phyloP scores from a whole-genome alignment of 1,140 invertebrate genomes.

The Galleria mellonella region DNA sequence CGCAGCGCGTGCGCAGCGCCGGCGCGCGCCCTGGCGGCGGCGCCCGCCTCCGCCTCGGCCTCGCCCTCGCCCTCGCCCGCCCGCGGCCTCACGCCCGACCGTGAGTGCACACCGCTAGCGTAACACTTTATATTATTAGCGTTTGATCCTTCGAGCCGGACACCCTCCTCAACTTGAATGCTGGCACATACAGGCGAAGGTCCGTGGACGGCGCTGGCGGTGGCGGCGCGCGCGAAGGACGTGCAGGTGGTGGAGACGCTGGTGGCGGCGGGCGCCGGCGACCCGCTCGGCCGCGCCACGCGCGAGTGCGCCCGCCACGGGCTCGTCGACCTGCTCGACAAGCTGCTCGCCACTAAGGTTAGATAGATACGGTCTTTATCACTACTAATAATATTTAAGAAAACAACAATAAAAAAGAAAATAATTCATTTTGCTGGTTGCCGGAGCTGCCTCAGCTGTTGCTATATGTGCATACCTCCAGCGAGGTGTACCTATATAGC shows the following conservation, averaged over 20 bases:
- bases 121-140: too few species aligned
- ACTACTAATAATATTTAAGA: too few species aligned
- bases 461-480: too few species aligned
- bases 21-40: constrained; percentile 24
- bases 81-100: constrained; percentile 11
- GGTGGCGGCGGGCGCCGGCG: constrained; percentile 90
- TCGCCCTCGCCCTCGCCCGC: constrained; percentile 26
- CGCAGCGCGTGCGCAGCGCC: constrained; percentile 33
- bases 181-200: constrained; percentile 20
- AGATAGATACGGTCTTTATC: too few species aligned
- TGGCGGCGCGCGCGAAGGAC: constrained; percentile 35
- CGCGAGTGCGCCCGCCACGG: constrained; percentile 80
- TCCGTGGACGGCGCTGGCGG: constrained; percentile 42
- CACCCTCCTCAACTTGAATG: too few species aligned
- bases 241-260: constrained; percentile 78
- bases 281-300: constrained; percentile 90
- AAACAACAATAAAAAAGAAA: too few species aligned
- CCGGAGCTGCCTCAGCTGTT: too few species aligned
- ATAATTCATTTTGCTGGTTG: too few species aligned
- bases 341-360: constrained; percentile 85
- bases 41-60: constrained; percentile 7
- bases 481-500: too few species aligned
- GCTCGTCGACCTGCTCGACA: constrained; percentile 84
- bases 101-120: constrained; percentile 30
- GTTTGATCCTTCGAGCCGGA: too few species aligned